phyloP scores from a whole-genome alignment of 1,140 invertebrate species.

The Hycleus cichorii region DNA sequence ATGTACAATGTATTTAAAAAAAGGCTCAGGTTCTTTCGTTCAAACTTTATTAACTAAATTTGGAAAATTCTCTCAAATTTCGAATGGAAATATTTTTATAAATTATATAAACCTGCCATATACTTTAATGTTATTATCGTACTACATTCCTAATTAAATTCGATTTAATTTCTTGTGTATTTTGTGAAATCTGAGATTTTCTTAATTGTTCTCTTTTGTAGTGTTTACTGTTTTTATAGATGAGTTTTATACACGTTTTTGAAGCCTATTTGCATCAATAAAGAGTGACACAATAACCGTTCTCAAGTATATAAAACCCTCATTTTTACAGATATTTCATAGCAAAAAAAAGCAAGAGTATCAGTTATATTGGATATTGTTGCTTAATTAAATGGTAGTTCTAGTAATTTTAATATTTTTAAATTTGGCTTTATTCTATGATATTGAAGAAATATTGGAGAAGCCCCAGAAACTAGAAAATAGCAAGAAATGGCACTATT shows the following conservation, averaged over 20 bases:
- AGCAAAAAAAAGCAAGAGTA: not conserved
- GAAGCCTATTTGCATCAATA: constrained; percentile 13
- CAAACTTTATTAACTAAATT: not conserved
- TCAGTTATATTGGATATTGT: no score
- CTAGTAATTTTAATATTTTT: no score
- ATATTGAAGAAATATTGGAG: no score
- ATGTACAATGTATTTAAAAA: constrained; percentile 3
- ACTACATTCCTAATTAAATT: no score
- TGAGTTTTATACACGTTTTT: constrained; percentile 12
- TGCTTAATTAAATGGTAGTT: no score
- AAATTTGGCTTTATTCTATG: no score
- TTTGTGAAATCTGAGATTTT: not conserved
- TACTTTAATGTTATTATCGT: not conserved
- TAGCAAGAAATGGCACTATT: no score
- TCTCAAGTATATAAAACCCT: no score
- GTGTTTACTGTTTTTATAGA: constrained; percentile 3
- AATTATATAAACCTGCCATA: constrained; percentile 3
- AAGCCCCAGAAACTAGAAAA: no score
- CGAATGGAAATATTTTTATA: constrained; percentile 3
- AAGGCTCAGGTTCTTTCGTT: constrained; percentile 8
- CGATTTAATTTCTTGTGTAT: not conserved
- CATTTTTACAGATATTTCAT: no score
- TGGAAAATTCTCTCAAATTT: no score
- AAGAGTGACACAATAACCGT: constrained; percentile 6
- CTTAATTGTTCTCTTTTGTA: not conserved